Conservation (phyloP, 2,888 invertebrate species). For the Malthinus seriepunctatus region DNA sequence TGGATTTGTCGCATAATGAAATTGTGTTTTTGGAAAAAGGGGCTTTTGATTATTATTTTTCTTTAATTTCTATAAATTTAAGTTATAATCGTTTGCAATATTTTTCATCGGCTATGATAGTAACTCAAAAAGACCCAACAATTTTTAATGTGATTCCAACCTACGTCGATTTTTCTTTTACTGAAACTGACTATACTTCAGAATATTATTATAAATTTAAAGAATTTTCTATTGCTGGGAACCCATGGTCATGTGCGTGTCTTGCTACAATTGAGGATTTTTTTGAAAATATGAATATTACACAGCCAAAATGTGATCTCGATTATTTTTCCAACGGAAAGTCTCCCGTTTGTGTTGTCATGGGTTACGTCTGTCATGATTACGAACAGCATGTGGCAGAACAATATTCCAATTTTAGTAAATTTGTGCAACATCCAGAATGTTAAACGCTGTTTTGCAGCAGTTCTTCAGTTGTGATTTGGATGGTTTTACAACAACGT, state of each 20-base stretch:
- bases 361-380: conserved; percentile 3
- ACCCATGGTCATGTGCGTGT: conserved; percentile 31
- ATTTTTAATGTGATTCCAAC: not conserved
- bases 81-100: conserved; percentile 22
- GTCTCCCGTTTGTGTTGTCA: conserved; percentile 10
- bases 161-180: too few relatives aligned
- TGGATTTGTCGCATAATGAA: conserved; percentile 28
- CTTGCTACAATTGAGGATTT: conserved; percentile 10
- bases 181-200: conserved; percentile 1
- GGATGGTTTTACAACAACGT: too few relatives aligned
- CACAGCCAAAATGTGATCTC: conserved; percentile 15
- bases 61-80: conserved; percentile 20
- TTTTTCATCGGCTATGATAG: conserved; percentile 12
- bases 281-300: conserved; percentile 6
- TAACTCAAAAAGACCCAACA: not conserved
- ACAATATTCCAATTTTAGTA: too few relatives aligned
- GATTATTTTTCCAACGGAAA: conserved; percentile 10
- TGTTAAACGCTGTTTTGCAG: too few relatives aligned
- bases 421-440: too few relatives aligned
- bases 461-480: too few relatives aligned
- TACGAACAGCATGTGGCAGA: not conserved
- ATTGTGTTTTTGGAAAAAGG: conserved; percentile 14
- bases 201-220: conserved; percentile 13
- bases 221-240: conserved; percentile 25
- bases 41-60: conserved; percentile 15